These are phyloP conservation scores for Tyrannus savana DNA, from an alignment of 2,113 vertebrate genomes.

Conservation along the genomic window DNA sequence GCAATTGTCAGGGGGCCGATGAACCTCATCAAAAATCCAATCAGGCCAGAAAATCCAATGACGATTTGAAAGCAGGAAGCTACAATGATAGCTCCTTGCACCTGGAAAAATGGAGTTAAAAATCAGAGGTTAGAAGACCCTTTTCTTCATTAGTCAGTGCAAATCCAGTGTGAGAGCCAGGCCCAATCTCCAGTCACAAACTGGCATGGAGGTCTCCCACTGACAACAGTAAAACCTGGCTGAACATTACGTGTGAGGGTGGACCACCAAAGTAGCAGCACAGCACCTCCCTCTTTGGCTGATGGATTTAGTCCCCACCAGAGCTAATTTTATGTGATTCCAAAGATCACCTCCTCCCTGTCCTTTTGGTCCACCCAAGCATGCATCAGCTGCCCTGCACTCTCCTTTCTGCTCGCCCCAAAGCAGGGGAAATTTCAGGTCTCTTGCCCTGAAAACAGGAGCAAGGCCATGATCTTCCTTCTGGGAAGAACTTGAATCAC, in stretches of 20 bases:
- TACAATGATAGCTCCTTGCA: slow-evolving; percentile 93
- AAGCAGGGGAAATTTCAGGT: background rate
- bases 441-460: background rate
- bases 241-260: background rate
- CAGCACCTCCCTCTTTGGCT: background rate
- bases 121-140: background rate
- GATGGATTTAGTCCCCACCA: background rate
- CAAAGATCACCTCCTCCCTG: background rate
- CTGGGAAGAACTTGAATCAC: background rate
- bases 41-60: slow-evolving; percentile 92
- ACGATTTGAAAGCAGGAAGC: slow-evolving; percentile 92
- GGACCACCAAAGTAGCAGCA: background rate
- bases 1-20: slow-evolving; percentile 95
- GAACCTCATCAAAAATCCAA: slow-evolving; percentile 91
- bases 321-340: background rate
- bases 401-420: background rate
- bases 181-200: background rate
- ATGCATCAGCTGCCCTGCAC: background rate
- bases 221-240: background rate
- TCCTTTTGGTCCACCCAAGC: background rate
- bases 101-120: slow-evolving; percentile 62
- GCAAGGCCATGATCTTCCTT: background rate
- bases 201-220: rapidly evolving
- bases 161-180: background rate
- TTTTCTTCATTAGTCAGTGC: background rate